phyloP scores from a whole-genome alignment of 2,113 vertebrate genomes.

The Erythrocercus mccallii region DNA sequence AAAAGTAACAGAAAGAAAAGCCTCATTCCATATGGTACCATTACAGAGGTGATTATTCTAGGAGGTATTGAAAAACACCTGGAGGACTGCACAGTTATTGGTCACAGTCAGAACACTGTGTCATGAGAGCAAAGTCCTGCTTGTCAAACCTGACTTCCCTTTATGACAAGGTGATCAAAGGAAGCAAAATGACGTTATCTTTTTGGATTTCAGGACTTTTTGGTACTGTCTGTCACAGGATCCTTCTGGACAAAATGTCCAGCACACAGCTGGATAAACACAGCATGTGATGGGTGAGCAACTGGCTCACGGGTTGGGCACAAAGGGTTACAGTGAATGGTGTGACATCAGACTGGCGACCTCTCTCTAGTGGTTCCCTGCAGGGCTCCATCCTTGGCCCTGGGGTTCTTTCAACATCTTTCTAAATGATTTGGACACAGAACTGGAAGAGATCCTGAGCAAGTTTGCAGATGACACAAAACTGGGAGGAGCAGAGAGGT shows the following conservation, averaged over 20 bases:
- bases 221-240: not conserved
- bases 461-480: not conserved
- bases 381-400: not conserved
- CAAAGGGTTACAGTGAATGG: not conserved
- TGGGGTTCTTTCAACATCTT: not conserved
- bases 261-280: not conserved
- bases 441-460: not conserved
- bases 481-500: not conserved
- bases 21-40: not conserved
- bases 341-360: not conserved
- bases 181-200: not conserved
- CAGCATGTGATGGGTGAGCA: not conserved
- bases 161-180: not conserved
- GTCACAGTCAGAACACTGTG: not conserved
- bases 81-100: not conserved
- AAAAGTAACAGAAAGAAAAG: not conserved
- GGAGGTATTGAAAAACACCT: not conserved
- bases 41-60: not conserved
- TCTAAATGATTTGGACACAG: rapidly evolving
- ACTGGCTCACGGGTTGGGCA: rapidly evolving
- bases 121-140: not conserved
- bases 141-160: not conserved
- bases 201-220: not conserved
- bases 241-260: not conserved
- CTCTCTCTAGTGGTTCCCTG: not conserved